Evolutionary conservation across 1,140 invertebrate species (phyloP).

Genomic region (Amyelois transitella): DNA sequence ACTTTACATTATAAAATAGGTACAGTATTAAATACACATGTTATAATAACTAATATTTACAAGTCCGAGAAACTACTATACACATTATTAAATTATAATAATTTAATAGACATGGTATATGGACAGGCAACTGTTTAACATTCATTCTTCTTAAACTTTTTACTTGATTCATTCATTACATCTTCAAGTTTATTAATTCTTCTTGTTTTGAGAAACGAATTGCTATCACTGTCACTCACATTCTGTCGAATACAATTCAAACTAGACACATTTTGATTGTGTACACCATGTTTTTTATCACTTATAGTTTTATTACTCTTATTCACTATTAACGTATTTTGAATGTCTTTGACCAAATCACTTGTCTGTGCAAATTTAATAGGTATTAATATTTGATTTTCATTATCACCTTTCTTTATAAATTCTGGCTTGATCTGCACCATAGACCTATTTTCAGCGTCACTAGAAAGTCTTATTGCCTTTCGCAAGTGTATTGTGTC

Average conservation of each 20-base stretch:
- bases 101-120: conserved; percentile 62
- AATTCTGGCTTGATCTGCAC: conserved; percentile 57
- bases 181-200: conserved; percentile 60
- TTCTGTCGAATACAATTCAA: conserved; percentile 62
- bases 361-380: conserved; percentile 46
- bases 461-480: conserved; percentile 58
- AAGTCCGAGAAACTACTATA: conserved; percentile 61
- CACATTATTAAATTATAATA: conserved; percentile 63
- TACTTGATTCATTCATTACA: conserved; percentile 53
- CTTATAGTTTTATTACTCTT: conserved; percentile 57
- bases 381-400: conserved; percentile 61
- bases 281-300: conserved; percentile 70
- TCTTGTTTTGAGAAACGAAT: conserved; percentile 57
- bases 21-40: conserved; percentile 62
- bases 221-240: conserved; percentile 57
- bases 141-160: conserved; percentile 69
- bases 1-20: conserved; percentile 69
- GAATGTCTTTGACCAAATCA: conserved; percentile 66
- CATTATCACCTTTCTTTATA: conserved; percentile 57
- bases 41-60: conserved; percentile 68
- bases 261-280: conserved; percentile 67
- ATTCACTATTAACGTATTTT: conserved; percentile 65
- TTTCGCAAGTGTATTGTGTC: conserved; percentile 59
- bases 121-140: conserved; percentile 58
- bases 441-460: conserved; percentile 61